Evolutionary conservation across 2,888 invertebrate genomes (phyloP), one percentile per base, ranked within the genome.

Genomic region (Slavum lentiscoides): DNA sequence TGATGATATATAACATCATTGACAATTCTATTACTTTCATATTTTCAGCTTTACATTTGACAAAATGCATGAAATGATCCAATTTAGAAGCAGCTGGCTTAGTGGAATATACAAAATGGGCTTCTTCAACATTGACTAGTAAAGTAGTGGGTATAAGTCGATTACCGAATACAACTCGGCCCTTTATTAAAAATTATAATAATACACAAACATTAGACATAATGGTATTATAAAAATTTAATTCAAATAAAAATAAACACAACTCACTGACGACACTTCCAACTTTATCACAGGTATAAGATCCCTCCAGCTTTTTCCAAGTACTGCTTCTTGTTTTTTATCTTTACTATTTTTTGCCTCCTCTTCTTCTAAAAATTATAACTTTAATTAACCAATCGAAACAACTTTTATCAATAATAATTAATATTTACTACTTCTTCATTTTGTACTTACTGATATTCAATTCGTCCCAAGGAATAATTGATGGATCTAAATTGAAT

Each of bases 221-320:
- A 58, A 19, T 49, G 11, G 55, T 55, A 19, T 55, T 17, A 5
- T 8, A 62, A 55, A 43, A 13, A 61, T 30, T 15, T 15, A 21
- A 21, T 23, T 39, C 2, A 67, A 43, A 59, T 80, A 62, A 17
- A 39, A 82, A 59, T 21, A 53, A 64, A n/a, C 21, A 55, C 68
- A 82, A 88, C 90, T 88, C 86, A 92, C 92, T 55, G 94, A 93
- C 84, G 94, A 94, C 74, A 98, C 91, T 86, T 98, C 97, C 84
- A 96, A 90, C 89, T 98, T 98, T 83, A 97, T 97, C 77, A 97
- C 96, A 58, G 98, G 98, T 85, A 98, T 95, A 84, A 98, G 90
- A 88, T 97, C 97, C 83, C 97, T 89, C 98, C 97, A 98, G 4
- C 95, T 94, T 84, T 94, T 90, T 8, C 83, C 83, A 58, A 83